These are phyloP conservation scores for Clarias pachynema DNA, from an alignment of 2,797 vertebrate genomes.

Conservation along the genomic window DNA sequence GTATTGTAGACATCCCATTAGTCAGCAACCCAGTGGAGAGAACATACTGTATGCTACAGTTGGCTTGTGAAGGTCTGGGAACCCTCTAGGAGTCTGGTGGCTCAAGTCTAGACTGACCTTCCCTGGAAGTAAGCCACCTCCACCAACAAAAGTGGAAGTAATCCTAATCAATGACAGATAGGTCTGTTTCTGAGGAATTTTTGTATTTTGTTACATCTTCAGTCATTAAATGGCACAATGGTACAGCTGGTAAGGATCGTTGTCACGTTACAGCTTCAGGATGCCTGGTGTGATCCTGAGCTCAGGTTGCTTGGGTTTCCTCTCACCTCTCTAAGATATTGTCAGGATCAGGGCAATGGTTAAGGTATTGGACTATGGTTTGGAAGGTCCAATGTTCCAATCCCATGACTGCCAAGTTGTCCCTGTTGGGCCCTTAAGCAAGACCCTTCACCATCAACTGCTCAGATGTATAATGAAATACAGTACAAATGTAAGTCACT, in stretches of 20 bases:
- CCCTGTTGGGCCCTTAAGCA: too few relatives aligned
- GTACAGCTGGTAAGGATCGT: neutral
- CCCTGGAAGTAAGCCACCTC: neutral
- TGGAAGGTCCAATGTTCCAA: too few relatives aligned
- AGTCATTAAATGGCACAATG: neutral
- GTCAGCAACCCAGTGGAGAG: neutral
- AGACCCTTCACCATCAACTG: too few relatives aligned
- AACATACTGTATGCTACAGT: neutral
- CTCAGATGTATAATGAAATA: too few relatives aligned
- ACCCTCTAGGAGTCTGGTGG: neutral
- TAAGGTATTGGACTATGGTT: too few relatives aligned
- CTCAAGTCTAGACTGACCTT: neutral
- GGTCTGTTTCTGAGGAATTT: neutral
- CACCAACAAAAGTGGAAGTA: neutral
- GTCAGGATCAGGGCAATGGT: too few relatives aligned
- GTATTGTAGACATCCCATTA: neutral
- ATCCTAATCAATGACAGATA: neutral
- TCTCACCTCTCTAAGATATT: neutral
- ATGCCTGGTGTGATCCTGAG: neutral
- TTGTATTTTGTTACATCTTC: neutral
- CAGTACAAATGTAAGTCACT: too few relatives aligned
- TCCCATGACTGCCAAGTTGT: too few relatives aligned
- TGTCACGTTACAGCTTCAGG: neutral
- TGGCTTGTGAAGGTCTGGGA: neutral
- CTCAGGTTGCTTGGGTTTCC: neutral